These are phyloP conservation scores for Lemur catta DNA, from an alignment of 2,797 vertebrate genomes.

Conservation along the genomic window DNA sequence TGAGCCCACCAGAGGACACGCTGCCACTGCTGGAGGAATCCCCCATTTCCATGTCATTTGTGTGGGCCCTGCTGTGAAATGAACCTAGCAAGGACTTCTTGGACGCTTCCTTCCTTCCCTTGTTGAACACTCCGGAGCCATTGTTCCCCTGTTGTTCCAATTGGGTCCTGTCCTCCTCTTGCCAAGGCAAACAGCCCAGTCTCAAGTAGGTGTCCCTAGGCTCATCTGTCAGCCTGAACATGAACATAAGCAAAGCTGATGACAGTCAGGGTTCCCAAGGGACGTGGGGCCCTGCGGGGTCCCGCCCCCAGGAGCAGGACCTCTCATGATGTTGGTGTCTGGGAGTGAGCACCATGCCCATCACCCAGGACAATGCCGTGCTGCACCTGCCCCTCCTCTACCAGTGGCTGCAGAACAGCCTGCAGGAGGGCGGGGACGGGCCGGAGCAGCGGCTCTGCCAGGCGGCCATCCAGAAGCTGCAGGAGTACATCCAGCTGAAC, in stretches of 20 bases:
- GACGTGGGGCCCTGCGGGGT: accelerated
- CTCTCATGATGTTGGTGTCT: conserved; percentile 85
- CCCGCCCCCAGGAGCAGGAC: background rate
- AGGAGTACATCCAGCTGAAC: conserved; percentile 96
- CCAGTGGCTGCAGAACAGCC: conserved; percentile 89
- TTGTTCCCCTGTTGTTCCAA: accelerated
- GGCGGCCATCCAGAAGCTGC: conserved; percentile 92
- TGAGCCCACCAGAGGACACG: conserved; percentile 40
- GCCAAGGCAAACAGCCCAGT: conserved; percentile 15
- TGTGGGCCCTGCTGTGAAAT: conserved; percentile 11
- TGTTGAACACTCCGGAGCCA: accelerated
- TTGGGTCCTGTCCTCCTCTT: background rate
- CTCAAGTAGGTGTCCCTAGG: background rate
- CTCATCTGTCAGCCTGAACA: background rate
- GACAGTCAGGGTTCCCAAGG: background rate
- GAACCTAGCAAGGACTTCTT: background rate
- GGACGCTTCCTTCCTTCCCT: background rate
- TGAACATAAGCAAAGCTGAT: background rate
- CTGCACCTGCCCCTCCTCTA: conserved; percentile 92
- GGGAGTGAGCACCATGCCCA: conserved; percentile 90
- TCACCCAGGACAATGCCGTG: conserved; percentile 95
- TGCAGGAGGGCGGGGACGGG: conserved; percentile 79
- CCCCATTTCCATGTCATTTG: background rate
- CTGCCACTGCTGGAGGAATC: background rate
- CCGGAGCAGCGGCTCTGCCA: conserved; percentile 86